A percentile compares a stretch with the other conserved stretches of the same genome.
These are phyloP conservation scores for Hydrozoanthus tunicans DNA, from an alignment of 64 coral and sea anemone genomes.

Conservation along the genomic window DNA sequence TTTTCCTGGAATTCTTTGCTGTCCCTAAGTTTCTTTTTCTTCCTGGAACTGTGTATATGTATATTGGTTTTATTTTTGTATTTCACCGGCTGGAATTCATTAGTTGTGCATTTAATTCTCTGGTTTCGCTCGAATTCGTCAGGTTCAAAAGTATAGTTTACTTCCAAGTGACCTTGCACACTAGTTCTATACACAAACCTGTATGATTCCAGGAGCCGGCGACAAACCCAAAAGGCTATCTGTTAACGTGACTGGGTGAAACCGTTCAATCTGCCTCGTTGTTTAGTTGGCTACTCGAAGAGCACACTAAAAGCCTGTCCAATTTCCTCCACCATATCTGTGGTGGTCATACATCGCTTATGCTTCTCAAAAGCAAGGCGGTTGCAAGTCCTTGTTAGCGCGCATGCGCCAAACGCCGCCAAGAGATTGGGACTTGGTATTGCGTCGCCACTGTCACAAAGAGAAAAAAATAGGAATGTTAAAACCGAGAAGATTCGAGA, in stretches of 20 bases:
- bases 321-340: slow-evolving; percentile 93
- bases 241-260: neutral
- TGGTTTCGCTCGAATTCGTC: no score
- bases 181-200: no score
- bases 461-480: neutral
- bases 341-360: slow-evolving; percentile 79
- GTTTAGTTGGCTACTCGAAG: slow-evolving; percentile 27
- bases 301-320: slow-evolving; percentile 78
- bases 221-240: no score
- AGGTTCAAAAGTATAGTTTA: no score
- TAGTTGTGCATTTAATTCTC: no score
- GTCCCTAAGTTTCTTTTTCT: no score
- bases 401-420: slow-evolving; percentile 92
- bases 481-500: neutral
- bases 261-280: neutral
- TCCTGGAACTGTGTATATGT: no score
- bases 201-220: no score
- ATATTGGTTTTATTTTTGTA: no score
- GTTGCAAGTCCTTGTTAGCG: slow-evolving; percentile 85
- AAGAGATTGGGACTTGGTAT: slow-evolving; percentile 60
- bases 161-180: no score
- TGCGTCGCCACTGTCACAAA: slow-evolving; percentile 16
- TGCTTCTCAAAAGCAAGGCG: slow-evolving; percentile 81
- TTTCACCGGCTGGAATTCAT: no score
- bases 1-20: no score